Conservation (phyloP, 2,797 vertebrate genomes). For the Peromyscus melanophrys region DNA sequence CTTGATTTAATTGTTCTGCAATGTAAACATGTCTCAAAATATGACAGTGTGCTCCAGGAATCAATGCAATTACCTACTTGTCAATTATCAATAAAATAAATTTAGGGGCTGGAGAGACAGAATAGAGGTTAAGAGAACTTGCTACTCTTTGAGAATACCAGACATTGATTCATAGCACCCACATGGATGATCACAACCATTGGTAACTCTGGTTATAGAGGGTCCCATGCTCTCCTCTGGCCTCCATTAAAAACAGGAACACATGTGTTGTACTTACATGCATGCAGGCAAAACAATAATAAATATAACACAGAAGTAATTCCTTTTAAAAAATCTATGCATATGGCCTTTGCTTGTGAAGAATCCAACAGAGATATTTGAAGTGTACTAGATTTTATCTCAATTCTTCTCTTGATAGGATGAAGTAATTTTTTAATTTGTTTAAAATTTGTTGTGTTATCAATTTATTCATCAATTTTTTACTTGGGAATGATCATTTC, state of each 20-base stretch:
- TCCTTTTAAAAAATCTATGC: background rate
- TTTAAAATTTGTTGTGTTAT: background rate
- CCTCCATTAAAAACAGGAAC: no score
- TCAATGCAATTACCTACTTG: background rate
- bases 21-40: background rate
- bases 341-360: conserved; percentile 34
- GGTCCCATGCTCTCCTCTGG: no score
- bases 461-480: conserved; percentile 12
- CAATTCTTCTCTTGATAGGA: background rate
- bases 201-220: no score
- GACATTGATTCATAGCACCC: no score
- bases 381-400: background rate
- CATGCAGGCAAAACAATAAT: background rate
- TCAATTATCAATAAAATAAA: conserved; percentile 26
- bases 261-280: background rate
- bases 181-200: no score
- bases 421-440: background rate
- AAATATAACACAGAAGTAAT: background rate
- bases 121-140: no score
- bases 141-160: no score
- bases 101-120: no score
- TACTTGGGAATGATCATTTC: background rate
- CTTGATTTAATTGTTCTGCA: background rate
- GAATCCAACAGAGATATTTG: background rate
- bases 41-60: background rate